phyloP scores from a whole-genome alignment of 2,888 invertebrate genomes.

The Cryptocephalus moraei region DNA sequence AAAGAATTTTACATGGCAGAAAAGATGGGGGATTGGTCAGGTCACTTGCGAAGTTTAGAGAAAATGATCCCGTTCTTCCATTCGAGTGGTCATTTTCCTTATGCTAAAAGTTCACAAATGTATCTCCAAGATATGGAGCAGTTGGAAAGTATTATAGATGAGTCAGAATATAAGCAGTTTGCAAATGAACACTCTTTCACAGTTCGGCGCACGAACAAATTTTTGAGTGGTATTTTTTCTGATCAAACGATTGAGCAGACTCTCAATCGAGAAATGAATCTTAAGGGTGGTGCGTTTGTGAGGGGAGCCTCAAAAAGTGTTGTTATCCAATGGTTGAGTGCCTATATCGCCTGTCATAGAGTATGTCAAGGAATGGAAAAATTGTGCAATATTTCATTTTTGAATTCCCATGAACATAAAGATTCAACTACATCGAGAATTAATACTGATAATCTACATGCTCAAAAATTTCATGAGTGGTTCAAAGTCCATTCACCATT shows the following conservation, averaged over 20 bases:
- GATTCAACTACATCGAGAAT: slow-evolving; percentile 13
- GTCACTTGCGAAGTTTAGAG: slow-evolving; percentile 12
- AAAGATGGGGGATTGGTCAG: slow-evolving; percentile 12
- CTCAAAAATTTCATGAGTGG: slow-evolving; percentile 4
- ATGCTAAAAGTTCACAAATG: slow-evolving; percentile 8
- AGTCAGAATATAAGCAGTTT: no score
- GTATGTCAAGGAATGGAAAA: slow-evolving; percentile 15
- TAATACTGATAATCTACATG: slow-evolving; percentile 7
- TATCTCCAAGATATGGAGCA: slow-evolving; percentile 9
- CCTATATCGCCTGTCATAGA: slow-evolving; percentile 14
- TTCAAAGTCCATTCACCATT: slow-evolving; percentile 11
- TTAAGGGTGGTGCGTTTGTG: slow-evolving; percentile 11
- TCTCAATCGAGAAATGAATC: slow-evolving; percentile 10
- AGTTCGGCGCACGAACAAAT: no score
- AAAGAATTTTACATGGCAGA: slow-evolving; percentile 6
- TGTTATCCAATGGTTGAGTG: slow-evolving; percentile 10
- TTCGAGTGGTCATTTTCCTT: slow-evolving; percentile 16
- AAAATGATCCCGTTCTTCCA: slow-evolving; percentile 20
- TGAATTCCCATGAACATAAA: slow-evolving; percentile 9
- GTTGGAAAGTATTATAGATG: no score
- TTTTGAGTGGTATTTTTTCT: slow-evolving; percentile 14
- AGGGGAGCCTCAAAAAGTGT: slow-evolving; percentile 14
- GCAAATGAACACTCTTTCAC: no score
- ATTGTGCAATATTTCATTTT: slow-evolving; percentile 14
- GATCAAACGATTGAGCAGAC: slow-evolving; percentile 19